phyloP scores from a whole-genome alignment of 2,113 vertebrate genomes.

The Rhea americana region DNA sequence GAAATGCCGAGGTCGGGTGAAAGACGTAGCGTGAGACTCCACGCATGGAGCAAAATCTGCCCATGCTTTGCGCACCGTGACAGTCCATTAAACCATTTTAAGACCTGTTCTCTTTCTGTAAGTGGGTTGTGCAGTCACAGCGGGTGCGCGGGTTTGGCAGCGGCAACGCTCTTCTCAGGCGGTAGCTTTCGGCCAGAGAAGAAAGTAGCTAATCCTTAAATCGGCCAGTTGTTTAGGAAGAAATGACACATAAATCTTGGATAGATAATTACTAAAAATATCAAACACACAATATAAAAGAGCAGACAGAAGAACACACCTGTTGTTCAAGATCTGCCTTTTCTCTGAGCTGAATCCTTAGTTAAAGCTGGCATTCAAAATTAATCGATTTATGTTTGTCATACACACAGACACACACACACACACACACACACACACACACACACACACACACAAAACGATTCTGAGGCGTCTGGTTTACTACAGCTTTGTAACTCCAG shows the following conservation, averaged over 20 bases:
- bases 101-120: accelerated
- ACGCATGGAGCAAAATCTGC: neutral
- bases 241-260: neutral
- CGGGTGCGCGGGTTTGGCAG: neutral
- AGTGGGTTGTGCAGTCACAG: neutral
- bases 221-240: neutral
- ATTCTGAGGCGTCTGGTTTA: neutral
- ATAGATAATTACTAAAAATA: neutral
- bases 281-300: neutral
- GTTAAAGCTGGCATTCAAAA: conserved; percentile 10
- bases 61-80: accelerated
- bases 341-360: neutral
- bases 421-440: neutral
- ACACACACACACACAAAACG: neutral
- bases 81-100: neutral
- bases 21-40: neutral
- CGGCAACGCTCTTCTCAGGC: neutral
- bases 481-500: neutral
- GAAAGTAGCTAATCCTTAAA: conserved; percentile 3
- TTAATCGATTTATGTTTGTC: neutral
- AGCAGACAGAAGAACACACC: neutral
- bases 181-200: neutral
- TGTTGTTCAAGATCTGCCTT: neutral
- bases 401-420: neutral
- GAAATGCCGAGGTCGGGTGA: neutral